Base-by-base conservation (phyloP, 2,888 invertebrate species). In the Fissipunctia ypsillon region DNA sequence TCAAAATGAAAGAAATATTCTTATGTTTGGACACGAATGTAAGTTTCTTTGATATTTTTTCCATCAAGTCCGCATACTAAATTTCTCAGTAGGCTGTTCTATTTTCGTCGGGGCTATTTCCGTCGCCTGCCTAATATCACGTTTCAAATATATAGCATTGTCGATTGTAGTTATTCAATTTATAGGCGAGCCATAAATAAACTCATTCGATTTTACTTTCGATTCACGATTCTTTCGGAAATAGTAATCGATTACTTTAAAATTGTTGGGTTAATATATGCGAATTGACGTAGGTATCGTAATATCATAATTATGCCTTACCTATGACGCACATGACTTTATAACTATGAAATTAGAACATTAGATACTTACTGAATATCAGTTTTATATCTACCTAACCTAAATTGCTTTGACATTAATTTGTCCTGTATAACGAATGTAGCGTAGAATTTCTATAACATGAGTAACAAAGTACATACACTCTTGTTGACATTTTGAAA, bases 391-490 rank as follows among this genome's bases (percentile, higher is more conserved):
- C 85, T 84, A 85, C 81, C 85, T 87, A 83, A 84, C 87, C 84
- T 69, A 80, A 87, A 87, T 87, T 85, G 65, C 86, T 84, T 76
- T 85, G 86, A 87, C 87, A 87, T 87, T 87, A 83, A 73, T 78
- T 70, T 83, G 78, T 72, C 85, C 81, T 80, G 81, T 79, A 60
- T 85, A 84, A 67, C 80, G 69, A 87, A 84, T 83, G 78, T 75
- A 69, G 64, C 77, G 77, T 85, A 70, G 66, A 80, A 84, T 75
- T 73, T 82, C 69, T 73, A 69, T 71, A 71, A 69, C 50, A 61
- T 60, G 57, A 71, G 48, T 75, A 69, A 56, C 31, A 68, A 67
- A 73, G 70, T 74, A 61, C 45, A 56, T n/a, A 54, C 16, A 63
- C 54, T 45, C 35, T 28, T 57, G 64, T 65, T 74, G 81, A 52